A percentile compares a stretch with the other conserved stretches of the same genome.
Conservation (phyloP, 2,888 invertebrate species). For the Operophtera brumata region DNA sequence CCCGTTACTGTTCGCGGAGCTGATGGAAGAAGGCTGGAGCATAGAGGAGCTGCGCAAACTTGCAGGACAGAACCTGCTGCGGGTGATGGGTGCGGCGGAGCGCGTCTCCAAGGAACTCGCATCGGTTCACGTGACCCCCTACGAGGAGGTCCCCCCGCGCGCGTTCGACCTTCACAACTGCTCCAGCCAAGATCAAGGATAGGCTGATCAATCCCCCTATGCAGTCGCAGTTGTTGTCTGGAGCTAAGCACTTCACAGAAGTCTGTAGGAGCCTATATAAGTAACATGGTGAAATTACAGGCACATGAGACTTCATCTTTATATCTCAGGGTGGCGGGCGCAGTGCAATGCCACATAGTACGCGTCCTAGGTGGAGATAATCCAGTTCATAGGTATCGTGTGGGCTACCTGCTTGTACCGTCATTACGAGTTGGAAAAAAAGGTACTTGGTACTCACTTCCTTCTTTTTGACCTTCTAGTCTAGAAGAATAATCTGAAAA, state of each 20-base stretch:
- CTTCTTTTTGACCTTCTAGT: too few species aligned
- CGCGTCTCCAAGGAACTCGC: slow-evolving; percentile 86
- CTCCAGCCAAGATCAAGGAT: slow-evolving; percentile 80
- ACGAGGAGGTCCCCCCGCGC: slow-evolving; percentile 84
- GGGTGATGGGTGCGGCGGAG: slow-evolving; percentile 86
- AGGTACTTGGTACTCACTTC: too few species aligned
- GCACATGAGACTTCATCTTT: too few species aligned
- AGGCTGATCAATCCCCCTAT: slow-evolving; percentile 1
- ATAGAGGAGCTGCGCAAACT: slow-evolving; percentile 88
- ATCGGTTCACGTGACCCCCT: slow-evolving; percentile 85
- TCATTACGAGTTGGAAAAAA: too few species aligned
- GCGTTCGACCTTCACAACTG: slow-evolving; percentile 82
- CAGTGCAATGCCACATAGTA: too few species aligned
- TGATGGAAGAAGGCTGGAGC: slow-evolving; percentile 89
- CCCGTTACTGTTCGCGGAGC: slow-evolving; percentile 88
- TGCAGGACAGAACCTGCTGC: slow-evolving; percentile 87
- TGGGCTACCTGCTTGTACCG: too few species aligned
- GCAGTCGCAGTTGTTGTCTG: slow-evolving; percentile 12
- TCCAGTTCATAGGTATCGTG: too few species aligned
- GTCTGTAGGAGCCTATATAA: background rate
- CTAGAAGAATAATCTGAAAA: too few species aligned
- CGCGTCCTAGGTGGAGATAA: too few species aligned
- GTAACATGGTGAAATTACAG: too few species aligned
- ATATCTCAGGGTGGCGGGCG: too few species aligned
- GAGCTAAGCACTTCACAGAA: background rate